phyloP scores from a whole-genome alignment of 2,113 vertebrate genomes.

The Ceuthmochares aereus region DNA sequence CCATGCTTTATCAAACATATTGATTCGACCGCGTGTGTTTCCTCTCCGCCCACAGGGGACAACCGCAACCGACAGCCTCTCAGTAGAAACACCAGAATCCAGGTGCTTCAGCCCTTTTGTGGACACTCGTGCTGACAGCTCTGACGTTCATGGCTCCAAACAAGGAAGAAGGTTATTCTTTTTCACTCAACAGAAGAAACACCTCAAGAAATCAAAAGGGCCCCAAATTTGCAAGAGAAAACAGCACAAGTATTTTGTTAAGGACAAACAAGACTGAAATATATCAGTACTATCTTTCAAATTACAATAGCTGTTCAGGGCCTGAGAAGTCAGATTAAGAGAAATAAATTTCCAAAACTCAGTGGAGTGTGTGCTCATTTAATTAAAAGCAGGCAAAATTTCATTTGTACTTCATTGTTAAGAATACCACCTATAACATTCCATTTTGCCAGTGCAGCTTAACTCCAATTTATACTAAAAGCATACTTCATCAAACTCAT shows the following conservation, averaged over 20 bases:
- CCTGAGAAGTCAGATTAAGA: constrained; percentile 36
- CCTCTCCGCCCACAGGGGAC: no score
- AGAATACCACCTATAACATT: constrained; percentile 44
- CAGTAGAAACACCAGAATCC: neutral
- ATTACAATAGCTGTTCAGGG: constrained; percentile 17
- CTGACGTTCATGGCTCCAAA: neutral
- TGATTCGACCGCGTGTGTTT: no score
- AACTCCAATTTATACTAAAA: constrained; percentile 48
- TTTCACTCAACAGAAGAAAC: neutral
- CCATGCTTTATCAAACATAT: no score
- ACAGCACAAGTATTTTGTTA: neutral
- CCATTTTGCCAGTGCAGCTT: constrained; percentile 40
- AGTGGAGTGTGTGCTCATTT: constrained; percentile 56
- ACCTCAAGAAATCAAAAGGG: neutral
- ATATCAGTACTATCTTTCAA: constrained; percentile 43
- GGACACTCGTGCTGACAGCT: neutral
- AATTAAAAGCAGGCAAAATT: constrained; percentile 61
- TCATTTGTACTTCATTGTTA: constrained; percentile 62
- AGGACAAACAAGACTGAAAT: constrained; percentile 14
- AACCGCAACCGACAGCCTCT: neutral
- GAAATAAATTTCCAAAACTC: constrained; percentile 61
- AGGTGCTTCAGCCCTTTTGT: neutral
- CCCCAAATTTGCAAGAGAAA: neutral
- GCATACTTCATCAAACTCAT: constrained; percentile 46
- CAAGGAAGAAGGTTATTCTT: neutral